phyloP scores from a whole-genome alignment of 2,797 vertebrate genomes.

The Eupleurogrammus muticus region DNA sequence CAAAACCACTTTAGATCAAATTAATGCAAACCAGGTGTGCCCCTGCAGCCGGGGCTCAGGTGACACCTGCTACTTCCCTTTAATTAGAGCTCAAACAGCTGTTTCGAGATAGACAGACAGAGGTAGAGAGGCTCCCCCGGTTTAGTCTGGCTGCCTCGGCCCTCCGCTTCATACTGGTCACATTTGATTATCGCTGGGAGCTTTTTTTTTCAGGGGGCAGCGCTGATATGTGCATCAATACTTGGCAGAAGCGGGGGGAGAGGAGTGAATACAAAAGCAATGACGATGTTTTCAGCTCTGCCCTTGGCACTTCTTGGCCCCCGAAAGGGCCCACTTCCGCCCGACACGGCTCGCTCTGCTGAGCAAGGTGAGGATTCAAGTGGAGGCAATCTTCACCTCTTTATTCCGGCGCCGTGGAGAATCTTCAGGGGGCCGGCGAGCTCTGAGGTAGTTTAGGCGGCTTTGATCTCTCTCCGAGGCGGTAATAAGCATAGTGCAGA shows the following conservation, averaged over 20 bases:
- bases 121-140: conserved; percentile 41
- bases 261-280: conserved; percentile 16
- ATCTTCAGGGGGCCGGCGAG: conserved; percentile 69
- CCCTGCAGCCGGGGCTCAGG: conserved; percentile 76
- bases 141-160: conserved; percentile 50
- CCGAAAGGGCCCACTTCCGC: conserved; percentile 66
- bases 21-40: conserved; percentile 84
- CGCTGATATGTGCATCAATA: conserved; percentile 52
- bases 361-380: conserved; percentile 77
- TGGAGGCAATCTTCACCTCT: conserved; percentile 73
- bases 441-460: conserved; percentile 75
- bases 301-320: conserved; percentile 46
- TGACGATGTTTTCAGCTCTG: conserved; percentile 37
- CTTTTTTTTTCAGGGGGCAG: conserved; percentile 44
- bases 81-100: conserved; percentile 86
- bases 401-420: conserved; percentile 75
- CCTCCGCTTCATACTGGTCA: conserved; percentile 65
- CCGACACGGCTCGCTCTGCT: conserved; percentile 72
- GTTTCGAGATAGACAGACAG: conserved; percentile 75
- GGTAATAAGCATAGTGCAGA: conserved; percentile 74
- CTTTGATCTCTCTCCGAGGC: conserved; percentile 82
- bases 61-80: conserved; percentile 86
- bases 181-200: conserved; percentile 61
- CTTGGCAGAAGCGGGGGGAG: conserved; percentile 11
- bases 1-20: conserved; percentile 85